These are phyloP conservation scores for Poeciliopsis presidionis DNA, from an alignment of 2,797 vertebrate genomes.

Conservation along the genomic window DNA sequence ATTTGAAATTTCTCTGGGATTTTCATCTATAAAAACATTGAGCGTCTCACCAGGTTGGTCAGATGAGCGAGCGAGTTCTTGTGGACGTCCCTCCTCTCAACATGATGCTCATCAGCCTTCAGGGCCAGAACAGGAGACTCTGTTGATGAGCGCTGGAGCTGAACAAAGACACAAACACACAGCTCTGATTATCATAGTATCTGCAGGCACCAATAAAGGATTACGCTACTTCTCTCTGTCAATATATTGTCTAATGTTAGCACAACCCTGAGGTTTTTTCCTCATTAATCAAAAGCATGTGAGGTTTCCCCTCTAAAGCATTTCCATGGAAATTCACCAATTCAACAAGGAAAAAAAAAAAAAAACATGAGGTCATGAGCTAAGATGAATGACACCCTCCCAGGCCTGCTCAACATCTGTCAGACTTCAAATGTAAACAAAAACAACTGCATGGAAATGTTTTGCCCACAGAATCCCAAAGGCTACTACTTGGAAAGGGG, in stretches of 20 bases:
- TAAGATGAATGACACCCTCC: constrained; percentile 48
- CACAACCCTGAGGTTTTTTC: constrained; percentile 48
- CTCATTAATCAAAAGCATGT: constrained; percentile 71
- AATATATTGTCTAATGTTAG: constrained; percentile 56
- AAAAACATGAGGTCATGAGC: constrained; percentile 43
- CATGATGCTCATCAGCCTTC: constrained; percentile 69
- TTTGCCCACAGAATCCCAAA: constrained; percentile 27
- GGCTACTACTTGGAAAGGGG: constrained; percentile 25
- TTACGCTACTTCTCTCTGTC: constrained; percentile 58
- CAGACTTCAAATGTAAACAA: constrained; percentile 53
- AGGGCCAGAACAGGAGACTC: constrained; percentile 69
- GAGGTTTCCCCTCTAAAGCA: constrained; percentile 32
- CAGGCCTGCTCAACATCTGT: constrained; percentile 60
- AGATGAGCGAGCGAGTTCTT: constrained; percentile 71
- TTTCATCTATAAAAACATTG: neutral
- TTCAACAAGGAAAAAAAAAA: constrained; percentile 30
- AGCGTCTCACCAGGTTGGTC: constrained; percentile 80
- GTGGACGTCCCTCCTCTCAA: constrained; percentile 77
- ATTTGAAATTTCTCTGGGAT: neutral
- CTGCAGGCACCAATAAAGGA: constrained; percentile 50
- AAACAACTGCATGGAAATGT: constrained; percentile 49
- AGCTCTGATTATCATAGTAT: constrained; percentile 49
- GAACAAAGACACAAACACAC: constrained; percentile 7
- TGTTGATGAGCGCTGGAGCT: constrained; percentile 79
- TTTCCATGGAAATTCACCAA: constrained; percentile 56